Conservation (phyloP, 1,140 invertebrate genomes). For the Meloidogyne hapla region DNA sequence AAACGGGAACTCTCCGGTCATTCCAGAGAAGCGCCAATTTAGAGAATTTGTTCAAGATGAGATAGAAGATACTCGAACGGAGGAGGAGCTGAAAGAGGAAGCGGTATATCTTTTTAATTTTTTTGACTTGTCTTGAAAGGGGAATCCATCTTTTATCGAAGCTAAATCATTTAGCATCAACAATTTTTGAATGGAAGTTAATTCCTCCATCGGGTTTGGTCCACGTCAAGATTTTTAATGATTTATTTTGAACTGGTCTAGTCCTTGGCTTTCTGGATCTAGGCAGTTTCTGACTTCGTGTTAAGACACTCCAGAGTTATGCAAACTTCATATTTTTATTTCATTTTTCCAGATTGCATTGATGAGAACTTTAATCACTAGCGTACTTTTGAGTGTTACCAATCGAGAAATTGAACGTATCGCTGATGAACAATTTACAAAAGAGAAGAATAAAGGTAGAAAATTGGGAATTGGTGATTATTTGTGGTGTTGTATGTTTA, state of each 20-base stretch:
- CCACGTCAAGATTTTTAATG: too few relatives aligned
- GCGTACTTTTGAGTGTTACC: conserved; percentile 41
- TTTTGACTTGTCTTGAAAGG: too few relatives aligned
- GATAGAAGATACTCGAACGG: conserved; percentile 50
- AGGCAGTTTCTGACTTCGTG: too few relatives aligned
- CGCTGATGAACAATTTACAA: conserved; percentile 22
- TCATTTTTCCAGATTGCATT: background rate
- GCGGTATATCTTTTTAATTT: conserved; percentile 29
- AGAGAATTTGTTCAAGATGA: conserved; percentile 40
- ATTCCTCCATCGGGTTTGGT: too few relatives aligned
- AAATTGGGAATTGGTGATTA: background rate
- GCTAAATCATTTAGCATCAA: too few relatives aligned
- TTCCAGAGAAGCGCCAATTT: conserved; percentile 35
- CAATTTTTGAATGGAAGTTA: too few relatives aligned
- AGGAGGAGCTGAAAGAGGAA: conserved; percentile 41
- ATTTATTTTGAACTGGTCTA: background rate
- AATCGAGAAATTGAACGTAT: conserved; percentile 42
- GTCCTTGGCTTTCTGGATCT: too few relatives aligned
- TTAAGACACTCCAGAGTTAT: too few relatives aligned
- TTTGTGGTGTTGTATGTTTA: background rate
- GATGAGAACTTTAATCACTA: conserved; percentile 45
- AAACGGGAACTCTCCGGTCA: conserved; percentile 16
- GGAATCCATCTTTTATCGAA: too few relatives aligned
- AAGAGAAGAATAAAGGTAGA: conserved; percentile 37
- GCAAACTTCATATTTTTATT: too few relatives aligned